Evolutionary conservation across 2,888 invertebrate genomes (phyloP).

Genomic region (Phania funesta): DNA sequence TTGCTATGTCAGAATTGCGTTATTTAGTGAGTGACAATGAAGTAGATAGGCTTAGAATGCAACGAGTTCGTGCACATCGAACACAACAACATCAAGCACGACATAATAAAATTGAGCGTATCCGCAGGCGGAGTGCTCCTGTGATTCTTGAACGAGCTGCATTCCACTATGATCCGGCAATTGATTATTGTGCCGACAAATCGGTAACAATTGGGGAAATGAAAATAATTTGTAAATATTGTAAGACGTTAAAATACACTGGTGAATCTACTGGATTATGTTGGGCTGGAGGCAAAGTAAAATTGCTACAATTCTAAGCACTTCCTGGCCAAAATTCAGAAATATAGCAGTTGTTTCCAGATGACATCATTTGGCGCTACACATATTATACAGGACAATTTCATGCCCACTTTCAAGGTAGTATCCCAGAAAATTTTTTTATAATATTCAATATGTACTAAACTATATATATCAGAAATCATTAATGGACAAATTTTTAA

Average conservation of each 20-base stretch:
- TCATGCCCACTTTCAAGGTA: constrained; percentile 8
- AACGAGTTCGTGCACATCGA: no score
- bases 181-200: constrained; percentile 68
- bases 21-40: neutral
- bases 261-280: constrained; percentile 49
- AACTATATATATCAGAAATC: neutral
- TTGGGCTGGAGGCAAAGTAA: constrained; percentile 49
- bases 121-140: no score
- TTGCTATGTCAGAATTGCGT: neutral
- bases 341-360: constrained; percentile 31
- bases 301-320: constrained; percentile 43
- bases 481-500: no score
- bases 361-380: constrained; percentile 42
- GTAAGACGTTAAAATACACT: no score
- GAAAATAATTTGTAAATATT: constrained; percentile 56
- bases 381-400: constrained; percentile 26
- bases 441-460: neutral
- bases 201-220: no score
- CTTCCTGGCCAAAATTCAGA: constrained; percentile 49
- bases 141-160: neutral
- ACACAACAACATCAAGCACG: neutral
- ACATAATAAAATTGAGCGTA: neutral
- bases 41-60: neutral
- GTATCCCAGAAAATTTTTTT: no score
- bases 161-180: constrained; percentile 64